Conservation (phyloP, 1,140 invertebrate species). For the Hesperophylax magnus region DNA sequence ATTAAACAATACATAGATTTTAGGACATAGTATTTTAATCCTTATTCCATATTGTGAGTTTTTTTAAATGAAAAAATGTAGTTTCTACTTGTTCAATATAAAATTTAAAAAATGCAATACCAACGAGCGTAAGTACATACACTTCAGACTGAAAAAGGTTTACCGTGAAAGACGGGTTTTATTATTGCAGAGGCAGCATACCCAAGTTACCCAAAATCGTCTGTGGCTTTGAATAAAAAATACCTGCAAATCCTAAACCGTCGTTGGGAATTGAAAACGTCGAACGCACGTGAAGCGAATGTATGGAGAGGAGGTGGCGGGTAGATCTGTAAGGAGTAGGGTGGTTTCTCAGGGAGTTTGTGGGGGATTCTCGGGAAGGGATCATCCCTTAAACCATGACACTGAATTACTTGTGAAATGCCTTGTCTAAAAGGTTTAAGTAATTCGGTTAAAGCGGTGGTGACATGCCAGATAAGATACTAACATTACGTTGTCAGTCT, state of each 20-base stretch:
- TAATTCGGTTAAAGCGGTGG: slow-evolving; percentile 38
- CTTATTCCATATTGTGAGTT: too few relatives aligned
- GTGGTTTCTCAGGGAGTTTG: background rate
- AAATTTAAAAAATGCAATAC: too few relatives aligned
- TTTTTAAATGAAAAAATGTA: too few relatives aligned
- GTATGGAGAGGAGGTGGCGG: slow-evolving; percentile 8
- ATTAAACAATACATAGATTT: too few relatives aligned
- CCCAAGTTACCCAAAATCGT: slow-evolving; percentile 28
- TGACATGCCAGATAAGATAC: slow-evolving; percentile 16
- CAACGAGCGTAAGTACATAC: too few relatives aligned
- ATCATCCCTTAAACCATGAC: slow-evolving; percentile 57
- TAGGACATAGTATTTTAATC: too few relatives aligned
- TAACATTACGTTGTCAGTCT: slow-evolving; percentile 27
- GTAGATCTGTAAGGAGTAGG: background rate
- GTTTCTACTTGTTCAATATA: too few relatives aligned
- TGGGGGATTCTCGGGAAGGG: slow-evolving; percentile 32
- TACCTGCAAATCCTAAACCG: slow-evolving; percentile 54
- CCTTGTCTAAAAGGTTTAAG: slow-evolving; percentile 47
- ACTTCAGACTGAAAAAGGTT: slow-evolving; percentile 14
- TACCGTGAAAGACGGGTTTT: slow-evolving; percentile 16
- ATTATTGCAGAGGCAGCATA: slow-evolving; percentile 22
- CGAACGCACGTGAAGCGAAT: slow-evolving; percentile 56
- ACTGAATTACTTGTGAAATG: slow-evolving; percentile 56
- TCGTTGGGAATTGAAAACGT: slow-evolving; percentile 56
- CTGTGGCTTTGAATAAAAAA: slow-evolving; percentile 48